Percentiles rank a stretch among this genome's conserved stretches.
These are phyloP conservation scores for Opisthocomus hoazin DNA, from an alignment of 2,113 vertebrate genomes.

Conservation along the genomic window DNA sequence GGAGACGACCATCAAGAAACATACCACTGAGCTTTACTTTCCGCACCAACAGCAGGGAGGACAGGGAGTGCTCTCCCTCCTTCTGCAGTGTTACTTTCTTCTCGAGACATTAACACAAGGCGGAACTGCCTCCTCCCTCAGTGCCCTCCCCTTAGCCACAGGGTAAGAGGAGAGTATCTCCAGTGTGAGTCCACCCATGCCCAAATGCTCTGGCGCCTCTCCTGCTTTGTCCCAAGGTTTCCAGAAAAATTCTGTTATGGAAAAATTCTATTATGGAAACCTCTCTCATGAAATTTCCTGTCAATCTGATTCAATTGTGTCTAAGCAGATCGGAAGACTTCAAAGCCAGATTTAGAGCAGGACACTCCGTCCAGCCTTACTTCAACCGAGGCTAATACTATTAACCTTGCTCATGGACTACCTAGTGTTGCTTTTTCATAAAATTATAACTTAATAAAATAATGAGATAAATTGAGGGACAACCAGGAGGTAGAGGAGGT, in stretches of 20 bases:
- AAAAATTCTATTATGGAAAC: conserved; percentile 45
- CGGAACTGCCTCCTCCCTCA: not conserved
- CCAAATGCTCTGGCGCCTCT: not conserved
- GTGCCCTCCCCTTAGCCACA: not conserved
- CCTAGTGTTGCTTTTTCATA: not conserved
- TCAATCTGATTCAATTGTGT: conserved; percentile 28
- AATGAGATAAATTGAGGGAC: conserved; percentile 6
- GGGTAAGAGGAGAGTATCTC: not conserved
- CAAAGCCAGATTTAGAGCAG: conserved; percentile 54
- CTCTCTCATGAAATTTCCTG: conserved; percentile 36
- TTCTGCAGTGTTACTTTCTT: not conserved
- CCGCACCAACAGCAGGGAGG: not conserved
- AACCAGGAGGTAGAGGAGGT: not conserved
- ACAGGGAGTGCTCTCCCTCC: not conserved
- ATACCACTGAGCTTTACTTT: not conserved
- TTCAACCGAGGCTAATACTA: conserved; percentile 3
- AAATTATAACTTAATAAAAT: conserved; percentile 28
- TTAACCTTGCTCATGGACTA: not conserved
- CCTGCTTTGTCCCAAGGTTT: not conserved
- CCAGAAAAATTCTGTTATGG: conserved; percentile 4
- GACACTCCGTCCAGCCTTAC: not conserved
- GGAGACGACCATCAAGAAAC: not conserved
- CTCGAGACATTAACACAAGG: not conserved
- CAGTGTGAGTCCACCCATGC: not conserved
- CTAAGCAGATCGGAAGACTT: conserved; percentile 33